A percentile compares a stretch with the other conserved stretches of the same genome.
Evolutionary conservation across 2,888 invertebrate genomes (phyloP).

Genomic region (Bombyx huttoni): DNA sequence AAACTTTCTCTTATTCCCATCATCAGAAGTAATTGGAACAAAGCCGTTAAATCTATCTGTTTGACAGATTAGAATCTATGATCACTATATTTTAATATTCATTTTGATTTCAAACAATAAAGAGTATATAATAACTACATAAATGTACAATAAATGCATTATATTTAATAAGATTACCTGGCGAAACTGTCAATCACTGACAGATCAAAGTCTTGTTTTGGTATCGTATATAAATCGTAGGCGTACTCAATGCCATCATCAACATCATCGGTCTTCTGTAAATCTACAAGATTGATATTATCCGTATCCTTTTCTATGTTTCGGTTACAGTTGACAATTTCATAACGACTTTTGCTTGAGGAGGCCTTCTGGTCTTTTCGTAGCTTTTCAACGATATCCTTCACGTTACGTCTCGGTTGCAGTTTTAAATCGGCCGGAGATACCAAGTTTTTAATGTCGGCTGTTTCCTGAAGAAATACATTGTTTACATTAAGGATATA

Average conservation of each 20-base stretch:
- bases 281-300: constrained; percentile 42
- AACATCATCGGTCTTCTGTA: constrained; percentile 30
- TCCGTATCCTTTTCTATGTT: constrained; percentile 25
- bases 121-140: background rate
- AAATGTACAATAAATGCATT: background rate
- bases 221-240: constrained; percentile 55
- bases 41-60: too few species aligned
- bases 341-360: constrained; percentile 42
- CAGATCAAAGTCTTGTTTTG: constrained; percentile 50
- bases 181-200: constrained; percentile 54
- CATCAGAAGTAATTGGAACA: too few species aligned
- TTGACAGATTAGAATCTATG: too few species aligned
- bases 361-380: constrained; percentile 46
- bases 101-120: too few species aligned
- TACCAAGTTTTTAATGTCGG: constrained; percentile 35
- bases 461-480: constrained; percentile 30
- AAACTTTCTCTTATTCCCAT: too few species aligned
- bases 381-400: constrained; percentile 49
- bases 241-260: constrained; percentile 38
- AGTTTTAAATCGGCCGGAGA: constrained; percentile 38
- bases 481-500: background rate
- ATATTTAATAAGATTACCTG: constrained; percentile 27
- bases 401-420: constrained; percentile 34
- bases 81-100: too few species aligned
- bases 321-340: constrained; percentile 52